Evolutionary conservation across 2,797 vertebrate species (phyloP), one percentile per base, ranked within the genome.

Genomic region (Lindbergichthys nudifrons): DNA sequence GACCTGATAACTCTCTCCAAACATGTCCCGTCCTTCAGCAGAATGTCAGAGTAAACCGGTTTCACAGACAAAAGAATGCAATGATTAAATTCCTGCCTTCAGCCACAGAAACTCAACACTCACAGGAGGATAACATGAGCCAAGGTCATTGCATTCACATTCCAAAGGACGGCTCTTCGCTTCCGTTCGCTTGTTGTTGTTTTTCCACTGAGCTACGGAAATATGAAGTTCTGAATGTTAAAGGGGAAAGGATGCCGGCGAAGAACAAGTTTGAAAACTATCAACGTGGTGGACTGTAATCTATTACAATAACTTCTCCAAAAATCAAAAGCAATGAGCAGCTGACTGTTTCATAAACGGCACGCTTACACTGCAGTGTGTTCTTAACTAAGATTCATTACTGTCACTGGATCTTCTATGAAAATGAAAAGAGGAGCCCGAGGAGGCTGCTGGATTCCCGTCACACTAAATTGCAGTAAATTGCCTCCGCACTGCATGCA

Each of bases 351-450:
- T 93, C 94, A 93, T 93, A 95, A 94, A 94, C 86, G 84, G 78
- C 69, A 21, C 84, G 92, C 92, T 93, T 92, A 90, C 92, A 64
- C 90, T 88, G 93, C 92, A 92, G 89, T 88, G 86, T 82, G 77
- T 65, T 78, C 90, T 91, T 93, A 95, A 95, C 93, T 92, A 91
- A 94, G 94, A 95, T 95, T 94, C 94, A 95, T 94, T 95, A 94
- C 88, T 82, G 90, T 93, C 92, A 87, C 92, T 65, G 86, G 79
- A 88, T 93, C 86, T 65, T 88, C 82, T 90, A 92, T 92, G 92
- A 93, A 93, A 94, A 94, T 92, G n/a, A 92, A 93, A 95, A 91
- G 92, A 94, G 91, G 87, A 51, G 87, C 90, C 88, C 8, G 74
- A 89, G 87, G 89, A 92, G 60, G 76, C 89, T 87, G 85, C 87